Base-by-base conservation (phyloP, 2,888 invertebrate species). In the Brachypalpus laphriformis region DNA sequence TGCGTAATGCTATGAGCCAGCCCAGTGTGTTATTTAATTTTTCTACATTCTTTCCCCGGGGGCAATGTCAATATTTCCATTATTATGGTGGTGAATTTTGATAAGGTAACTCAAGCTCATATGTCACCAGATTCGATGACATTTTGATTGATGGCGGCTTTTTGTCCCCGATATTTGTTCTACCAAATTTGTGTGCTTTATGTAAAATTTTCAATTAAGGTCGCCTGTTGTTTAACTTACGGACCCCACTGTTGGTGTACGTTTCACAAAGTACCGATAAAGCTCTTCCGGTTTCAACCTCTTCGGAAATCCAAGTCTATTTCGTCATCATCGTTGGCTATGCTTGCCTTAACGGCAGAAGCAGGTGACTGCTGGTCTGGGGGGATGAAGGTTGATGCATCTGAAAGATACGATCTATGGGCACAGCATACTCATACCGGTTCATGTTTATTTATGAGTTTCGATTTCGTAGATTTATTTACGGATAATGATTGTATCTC, bases 391-490 rank as follows among this genome's bases (percentile, higher is more conserved):
- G 16, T 63, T 11, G 25, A 63, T 77, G 77, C 63, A 77, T 63
- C 37, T 25, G n/a, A 8, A 22, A 40, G 45, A 57, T 71, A 71
- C 56, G 5, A 71, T 70, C 68, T 31, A 16, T 34, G 54, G 25
- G 16, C 18, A 45, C 51, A 47, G 51, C 59, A 49, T 25, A 34
- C 72, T 11, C 77, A 37, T 37, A 59, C 8, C 51, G 3, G 14
- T 47, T 68, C 66, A 77, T 82, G 78, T 78, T 83, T 83, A 83
- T 83, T 83, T 83, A 83, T 78, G 82, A 83, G 72, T 74, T 78
- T 83, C 78, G 82, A 83, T 83, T 78, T 78, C 68, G 68, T 74
- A 78, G 78, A 83, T 83, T 83, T 78, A 74, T 83, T 68, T 78
- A 74, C 63, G 63, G 72, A 78, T 83, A 83, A 78, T 83, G 82